These are phyloP conservation scores for Pogonomyrmex californicus DNA, from an alignment of 1,140 invertebrate genomes.

Conservation along the genomic window DNA sequence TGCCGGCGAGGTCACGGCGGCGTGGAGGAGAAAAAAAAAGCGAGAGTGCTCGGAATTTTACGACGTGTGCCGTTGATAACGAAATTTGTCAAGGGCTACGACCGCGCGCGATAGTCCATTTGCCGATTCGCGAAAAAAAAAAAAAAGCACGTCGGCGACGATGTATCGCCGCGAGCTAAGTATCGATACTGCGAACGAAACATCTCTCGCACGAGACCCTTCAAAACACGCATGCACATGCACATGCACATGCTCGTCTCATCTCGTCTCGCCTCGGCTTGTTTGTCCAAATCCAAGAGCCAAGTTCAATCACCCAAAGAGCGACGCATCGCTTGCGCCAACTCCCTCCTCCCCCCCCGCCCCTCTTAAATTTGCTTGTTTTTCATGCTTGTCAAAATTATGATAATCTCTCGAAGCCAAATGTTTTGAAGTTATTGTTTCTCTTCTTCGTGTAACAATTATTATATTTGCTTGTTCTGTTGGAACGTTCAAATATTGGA, in stretches of 20 bases:
- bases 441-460: background rate
- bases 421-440: background rate
- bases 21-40: slow-evolving; percentile 64
- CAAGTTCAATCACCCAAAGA: slow-evolving; percentile 48
- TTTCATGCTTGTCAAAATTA: slow-evolving; percentile 12
- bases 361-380: background rate
- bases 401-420: background rate
- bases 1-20: slow-evolving; percentile 66
- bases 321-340: slow-evolving; percentile 1
- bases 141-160: background rate
- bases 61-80: slow-evolving; percentile 52
- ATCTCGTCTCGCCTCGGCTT: background rate
- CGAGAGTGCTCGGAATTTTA: slow-evolving; percentile 73
- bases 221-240: slow-evolving; percentile 27
- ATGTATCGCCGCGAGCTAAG: background rate
- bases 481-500: background rate
- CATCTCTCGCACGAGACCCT: slow-evolving; percentile 2
- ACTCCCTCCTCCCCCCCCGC: too few species aligned
- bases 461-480: background rate
- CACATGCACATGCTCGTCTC: background rate
- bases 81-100: slow-evolving; percentile 49
- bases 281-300: slow-evolving; percentile 37
- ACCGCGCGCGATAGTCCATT: background rate
- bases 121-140: slow-evolving; percentile 2
- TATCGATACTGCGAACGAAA: slow-evolving; percentile 22